phyloP scores from a whole-genome alignment of 2,797 vertebrate species.

The Rousettus madagascariensis region DNA sequence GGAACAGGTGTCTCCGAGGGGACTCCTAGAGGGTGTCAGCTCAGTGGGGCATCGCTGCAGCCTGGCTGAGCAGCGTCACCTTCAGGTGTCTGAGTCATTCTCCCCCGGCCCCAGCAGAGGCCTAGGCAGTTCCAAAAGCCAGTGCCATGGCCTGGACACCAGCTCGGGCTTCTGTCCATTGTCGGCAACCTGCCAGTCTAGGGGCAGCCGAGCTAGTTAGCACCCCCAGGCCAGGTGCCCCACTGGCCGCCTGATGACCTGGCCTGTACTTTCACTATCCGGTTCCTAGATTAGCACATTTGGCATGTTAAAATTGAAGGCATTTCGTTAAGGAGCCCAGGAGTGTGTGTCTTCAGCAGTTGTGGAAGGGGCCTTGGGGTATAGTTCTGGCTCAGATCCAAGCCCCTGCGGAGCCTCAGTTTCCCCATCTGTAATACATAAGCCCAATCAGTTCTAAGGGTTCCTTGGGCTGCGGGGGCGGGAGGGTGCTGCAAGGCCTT shows the following conservation, averaged over 20 bases:
- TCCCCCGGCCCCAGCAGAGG: not conserved
- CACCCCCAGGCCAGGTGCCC: not conserved
- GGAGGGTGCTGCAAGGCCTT: not conserved
- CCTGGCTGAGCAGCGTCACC: not conserved
- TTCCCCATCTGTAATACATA: not conserved
- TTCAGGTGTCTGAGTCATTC: not conserved
- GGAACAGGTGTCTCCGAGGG: not conserved
- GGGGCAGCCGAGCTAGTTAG: not conserved
- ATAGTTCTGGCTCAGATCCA: too few relatives aligned
- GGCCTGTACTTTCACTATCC: not conserved
- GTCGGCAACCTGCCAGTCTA: not conserved
- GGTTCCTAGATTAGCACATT: not conserved
- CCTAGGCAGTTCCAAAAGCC: not conserved
- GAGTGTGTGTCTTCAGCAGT: not conserved
- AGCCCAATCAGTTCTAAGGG: not conserved
- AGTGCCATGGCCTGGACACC: not conserved
- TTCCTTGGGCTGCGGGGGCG: accelerated
- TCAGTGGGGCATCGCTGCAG: not conserved
- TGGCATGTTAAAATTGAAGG: not conserved
- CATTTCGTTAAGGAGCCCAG: not conserved
- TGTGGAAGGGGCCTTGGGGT: not conserved
- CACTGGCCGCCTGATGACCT: not conserved
- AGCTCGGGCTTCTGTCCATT: not conserved
- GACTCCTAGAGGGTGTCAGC: too few relatives aligned
- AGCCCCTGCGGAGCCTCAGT: not conserved